phyloP scores from a whole-genome alignment of 2,888 invertebrate genomes.

The Amblyteles armatorius region DNA sequence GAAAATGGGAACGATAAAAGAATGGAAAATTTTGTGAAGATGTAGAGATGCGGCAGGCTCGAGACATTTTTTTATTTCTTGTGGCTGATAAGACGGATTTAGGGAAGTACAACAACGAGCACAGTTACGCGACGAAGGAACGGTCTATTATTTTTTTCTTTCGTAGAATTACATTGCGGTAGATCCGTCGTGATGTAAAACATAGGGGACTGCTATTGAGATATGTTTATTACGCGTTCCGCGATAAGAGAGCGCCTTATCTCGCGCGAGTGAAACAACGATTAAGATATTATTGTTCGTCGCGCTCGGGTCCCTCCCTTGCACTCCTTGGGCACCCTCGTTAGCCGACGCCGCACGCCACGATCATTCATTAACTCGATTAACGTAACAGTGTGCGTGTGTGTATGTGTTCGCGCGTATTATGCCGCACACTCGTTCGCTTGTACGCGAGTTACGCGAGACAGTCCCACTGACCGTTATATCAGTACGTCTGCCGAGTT shows the following conservation, averaged over 20 bases:
- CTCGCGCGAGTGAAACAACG: conserved; percentile 47
- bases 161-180: conserved; percentile 26
- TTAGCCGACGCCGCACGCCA: conserved; percentile 34
- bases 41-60: background rate
- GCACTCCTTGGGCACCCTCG: conserved; percentile 19
- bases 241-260: conserved; percentile 27
- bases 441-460: conserved; percentile 59
- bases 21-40: background rate
- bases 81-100: background rate
- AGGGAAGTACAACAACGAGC: background rate
- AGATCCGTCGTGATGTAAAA: conserved; percentile 9
- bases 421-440: conserved; percentile 40
- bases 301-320: conserved; percentile 28
- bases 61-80: background rate
- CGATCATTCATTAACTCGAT: conserved; percentile 68
- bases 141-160: background rate
- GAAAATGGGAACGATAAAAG: background rate
- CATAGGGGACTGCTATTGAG: conserved; percentile 30
- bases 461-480: conserved; percentile 68
- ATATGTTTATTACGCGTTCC: conserved; percentile 4
- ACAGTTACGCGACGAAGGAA: conserved; percentile 3
- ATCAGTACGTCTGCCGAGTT: conserved; percentile 62
- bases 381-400: conserved; percentile 21
- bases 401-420: conserved; percentile 5
- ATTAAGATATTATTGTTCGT: conserved; percentile 60